Evolutionary conservation across 2,888 invertebrate genomes (phyloP), one percentile per base, ranked within the genome.

Genomic region (Mimumesa dahlbomi): DNA sequence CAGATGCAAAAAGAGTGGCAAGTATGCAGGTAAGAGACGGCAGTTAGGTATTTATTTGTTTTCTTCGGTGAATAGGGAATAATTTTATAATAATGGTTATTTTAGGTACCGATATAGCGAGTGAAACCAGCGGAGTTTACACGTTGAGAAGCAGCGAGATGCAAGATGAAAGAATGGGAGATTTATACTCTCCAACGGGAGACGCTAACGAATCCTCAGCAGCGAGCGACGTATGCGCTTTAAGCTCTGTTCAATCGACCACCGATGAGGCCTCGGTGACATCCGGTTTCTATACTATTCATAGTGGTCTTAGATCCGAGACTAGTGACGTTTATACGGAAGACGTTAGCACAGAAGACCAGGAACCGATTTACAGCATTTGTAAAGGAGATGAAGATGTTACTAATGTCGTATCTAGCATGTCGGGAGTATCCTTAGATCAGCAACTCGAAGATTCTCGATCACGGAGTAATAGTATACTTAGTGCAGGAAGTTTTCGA

Each of bases 111-210:
- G 89, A 89, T 42, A 87, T 89, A 16, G 95, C 95, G 13, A 96
- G 96, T 71, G 95, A 95, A 89, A 96, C 95, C 0, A 96, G 95
- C 74, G 96, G 96, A 0, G 95, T 96, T 0, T 96, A 96, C 84
- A 96, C 96, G 0, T 92, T 96, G 91, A 93, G 94, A 48, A 90
- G 90, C 56, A 90, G 89, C 66, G 89, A 87, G 38, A 89, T 88
- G 77, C 86, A 88, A 50, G 89, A 89, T 70, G 89, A 89, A 49
- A 77, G 81, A 21, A 85, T 84, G 49, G 80, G 81, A 0, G 84
- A 87, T 61, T 52, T 87, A 16, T 88, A 88, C 36, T 86, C 86
- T 2, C 82, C 88, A 0, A 81, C 77, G 22, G 82, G 77, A 1
- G 84, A 87, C 40, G 83, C 84, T 4, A 87, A 87, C 66, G 87